These are phyloP conservation scores for Harmothoe impar DNA, from an alignment of 2,888 invertebrate species.

Conservation along the genomic window DNA sequence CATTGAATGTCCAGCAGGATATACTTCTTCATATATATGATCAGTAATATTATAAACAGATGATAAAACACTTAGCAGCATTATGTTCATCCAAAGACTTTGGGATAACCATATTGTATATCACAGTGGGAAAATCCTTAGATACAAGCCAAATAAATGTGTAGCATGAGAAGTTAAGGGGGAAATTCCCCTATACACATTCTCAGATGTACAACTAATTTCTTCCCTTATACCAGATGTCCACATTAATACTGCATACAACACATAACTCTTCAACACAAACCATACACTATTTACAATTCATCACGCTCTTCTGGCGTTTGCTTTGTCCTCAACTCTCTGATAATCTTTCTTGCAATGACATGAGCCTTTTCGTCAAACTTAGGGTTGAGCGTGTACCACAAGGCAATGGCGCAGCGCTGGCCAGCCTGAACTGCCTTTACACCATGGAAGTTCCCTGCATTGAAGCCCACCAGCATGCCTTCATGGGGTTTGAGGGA, in stretches of 20 bases:
- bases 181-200: background rate
- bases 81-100: too few species aligned
- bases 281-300: background rate
- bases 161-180: background rate
- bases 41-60: too few species aligned
- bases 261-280: background rate
- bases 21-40: too few species aligned
- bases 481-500: conserved; percentile 86
- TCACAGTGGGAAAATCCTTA: background rate
- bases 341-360: conserved; percentile 83
- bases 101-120: too few species aligned
- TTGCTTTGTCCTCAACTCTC: background rate
- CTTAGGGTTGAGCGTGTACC: conserved; percentile 86
- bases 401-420: conserved; percentile 87
- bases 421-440: conserved; percentile 85
- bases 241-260: background rate
- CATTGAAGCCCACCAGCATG: conserved; percentile 86
- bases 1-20: too few species aligned
- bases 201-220: background rate
- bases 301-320: background rate
- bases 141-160: background rate
- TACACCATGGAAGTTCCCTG: conserved; percentile 87
- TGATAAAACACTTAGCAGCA: too few species aligned
- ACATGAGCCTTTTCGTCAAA: conserved; percentile 85
- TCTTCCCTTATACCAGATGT: too few species aligned